Base-by-base conservation (phyloP, 2,113 vertebrate genomes). In the Sitta europaea region DNA sequence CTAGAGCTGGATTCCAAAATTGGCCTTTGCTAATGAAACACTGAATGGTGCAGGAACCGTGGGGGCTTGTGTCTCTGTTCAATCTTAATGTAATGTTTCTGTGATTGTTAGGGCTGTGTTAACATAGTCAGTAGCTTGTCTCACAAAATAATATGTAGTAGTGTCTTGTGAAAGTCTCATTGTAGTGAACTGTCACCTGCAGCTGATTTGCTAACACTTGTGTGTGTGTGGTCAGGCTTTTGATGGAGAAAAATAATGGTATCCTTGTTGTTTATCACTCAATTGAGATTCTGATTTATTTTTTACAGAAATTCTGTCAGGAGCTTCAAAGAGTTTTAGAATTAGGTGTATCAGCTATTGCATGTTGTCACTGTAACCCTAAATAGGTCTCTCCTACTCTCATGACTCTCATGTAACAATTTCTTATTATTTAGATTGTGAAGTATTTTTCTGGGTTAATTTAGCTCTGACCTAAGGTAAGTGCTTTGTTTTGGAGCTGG, bases 401-500 rank as follows among this genome's bases (percentile, higher is more conserved):
- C 18, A 3, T 48, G 15, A 61, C 65, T 50, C 27, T 31, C 18
- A 3, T 48, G 15, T n/a, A 51, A 43, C 17, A 14, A 25, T 47
- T 92, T 35, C 14, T 66, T 55, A 13, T 54, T 58, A 31, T 66
- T 62, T 66, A 53, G n/a, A 27, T 16, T 31, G 50, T 48, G 33
- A 59, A 51, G 12, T 88, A 10, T 35, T 88, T 77, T 73, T 71
- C 21, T 5, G 10, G 8, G 33, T 61, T 92, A 65, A 35, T 55
- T 85, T 93, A 47, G 74, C 38, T 14, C 78, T 78, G 77, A 43
- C 35, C 31, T 63, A 43, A 92, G 73, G 70, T 65, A 78, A 73
- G 78, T 83, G 72, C 35, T 88, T 86, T 91, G 25, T 63, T 88
- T 74, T 77, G n/a, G 51, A 86, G 51, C 70, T 48, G 68, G 35